Evolutionary conservation across 2,113 vertebrate species (phyloP).

Genomic region (Cryptotis parvus): DNA sequence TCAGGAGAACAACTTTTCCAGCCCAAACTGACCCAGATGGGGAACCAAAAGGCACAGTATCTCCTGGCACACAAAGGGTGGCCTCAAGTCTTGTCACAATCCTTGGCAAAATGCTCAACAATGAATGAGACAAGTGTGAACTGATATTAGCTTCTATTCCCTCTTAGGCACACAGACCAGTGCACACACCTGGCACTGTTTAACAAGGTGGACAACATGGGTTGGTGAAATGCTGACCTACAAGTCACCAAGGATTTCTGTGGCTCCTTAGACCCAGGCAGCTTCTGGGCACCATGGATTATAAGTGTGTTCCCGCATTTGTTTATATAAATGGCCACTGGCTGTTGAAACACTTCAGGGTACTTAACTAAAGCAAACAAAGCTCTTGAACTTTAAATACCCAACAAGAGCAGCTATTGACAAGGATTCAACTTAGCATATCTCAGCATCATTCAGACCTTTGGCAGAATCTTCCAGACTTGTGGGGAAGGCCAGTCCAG

Average conservation of each 20-base stretch:
- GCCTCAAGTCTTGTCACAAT: background rate
- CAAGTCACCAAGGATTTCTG: conserved; percentile 60
- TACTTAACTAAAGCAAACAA: conserved; percentile 88
- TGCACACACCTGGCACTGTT: conserved; percentile 49
- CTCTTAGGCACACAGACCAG: too few relatives aligned
- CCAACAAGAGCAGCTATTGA: conserved; percentile 86
- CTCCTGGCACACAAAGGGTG: background rate
- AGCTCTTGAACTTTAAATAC: conserved; percentile 88
- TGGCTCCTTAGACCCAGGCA: conserved; percentile 59
- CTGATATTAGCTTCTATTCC: background rate
- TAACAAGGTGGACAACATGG: conserved; percentile 7
- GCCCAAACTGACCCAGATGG: too few relatives aligned
- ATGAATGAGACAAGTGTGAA: background rate
- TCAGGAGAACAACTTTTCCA: background rate
- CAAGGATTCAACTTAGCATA: conserved; percentile 82
- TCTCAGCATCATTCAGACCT: conserved; percentile 69
- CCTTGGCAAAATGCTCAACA: background rate
- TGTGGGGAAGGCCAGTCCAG: conserved; percentile 47
- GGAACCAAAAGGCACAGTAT: background rate
- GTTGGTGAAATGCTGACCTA: conserved; percentile 41
- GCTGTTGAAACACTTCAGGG: conserved; percentile 85
- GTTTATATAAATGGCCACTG: conserved; percentile 85
- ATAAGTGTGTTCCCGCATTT: conserved; percentile 82
- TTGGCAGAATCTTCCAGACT: conserved; percentile 55
- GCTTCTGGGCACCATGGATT: conserved; percentile 74